Base-by-base conservation (phyloP, 1,140 invertebrate species). In the Lutraria rhynchaena region DNA sequence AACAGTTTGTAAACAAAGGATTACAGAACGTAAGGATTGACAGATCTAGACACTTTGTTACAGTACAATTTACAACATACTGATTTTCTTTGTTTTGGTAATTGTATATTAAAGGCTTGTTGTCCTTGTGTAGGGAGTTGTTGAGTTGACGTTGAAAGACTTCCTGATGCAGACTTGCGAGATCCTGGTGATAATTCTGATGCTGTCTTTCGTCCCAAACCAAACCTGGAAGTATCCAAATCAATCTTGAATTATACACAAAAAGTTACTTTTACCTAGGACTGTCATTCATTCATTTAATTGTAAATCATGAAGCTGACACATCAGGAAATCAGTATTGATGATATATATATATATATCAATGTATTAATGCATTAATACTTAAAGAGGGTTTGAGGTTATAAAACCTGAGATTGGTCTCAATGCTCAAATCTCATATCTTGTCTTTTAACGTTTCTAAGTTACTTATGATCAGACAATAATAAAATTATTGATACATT, bases 101-200 rank as follows among this genome's bases (percentile, higher is more conserved):
- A 13, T 51, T 81, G 78, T 71, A 81, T 70, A 35, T 83, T 74
- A n/a, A 63, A 83, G 13, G 65, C 63, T 35, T 76, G 74, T 46
- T 69, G 70, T 13, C 63, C 70, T 29, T 78, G 76, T 13, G 58
- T 55, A 15, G 67, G 76, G 15, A 67, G 41, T 60, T 41, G 37
- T 41, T 41, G 37, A 5, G 37, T 41, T 41, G 37, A 41, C 37
- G 37, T 7, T 41, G 37, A 41, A 27, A 24, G 44, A 22, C 35
- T 44, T 29, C 74, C 82, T n/a, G 55, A 31, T 55, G 81, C 53
- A 0, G 76, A 58, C 27, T 83, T 85, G 69, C 81, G 70, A 3
- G 84, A 74, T 29, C 84, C 84, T 22, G 84, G 84, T 17, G 84
- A 85, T 35, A 85, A 35, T 60, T 85, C 84, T 19, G 67, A 61